phyloP scores from a whole-genome alignment of 2,888 invertebrate species.

The Ashinkailepas kermadecensis region DNA sequence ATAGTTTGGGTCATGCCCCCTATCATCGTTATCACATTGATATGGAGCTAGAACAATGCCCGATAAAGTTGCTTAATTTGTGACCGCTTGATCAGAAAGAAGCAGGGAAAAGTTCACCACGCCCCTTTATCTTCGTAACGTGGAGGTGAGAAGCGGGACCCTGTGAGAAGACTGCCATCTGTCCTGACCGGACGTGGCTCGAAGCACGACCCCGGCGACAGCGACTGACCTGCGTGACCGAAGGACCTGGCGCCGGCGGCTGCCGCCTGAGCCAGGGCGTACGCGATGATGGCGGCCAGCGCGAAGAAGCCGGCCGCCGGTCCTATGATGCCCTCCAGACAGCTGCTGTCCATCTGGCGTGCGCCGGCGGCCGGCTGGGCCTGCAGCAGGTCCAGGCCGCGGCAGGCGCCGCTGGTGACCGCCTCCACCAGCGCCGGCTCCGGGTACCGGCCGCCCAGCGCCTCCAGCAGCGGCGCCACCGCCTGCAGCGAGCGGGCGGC shows the following conservation, averaged over 20 bases:
- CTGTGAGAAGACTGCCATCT: too few species aligned
- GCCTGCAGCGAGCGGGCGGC: too few species aligned
- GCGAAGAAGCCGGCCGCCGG: slow-evolving; percentile 16
- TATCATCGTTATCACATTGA: too few species aligned
- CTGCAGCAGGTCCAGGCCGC: not conserved
- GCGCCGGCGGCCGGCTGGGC: not conserved
- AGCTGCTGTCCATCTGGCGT: not conserved
- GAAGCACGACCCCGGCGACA: too few species aligned
- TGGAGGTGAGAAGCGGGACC: too few species aligned
- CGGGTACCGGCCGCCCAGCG: not conserved
- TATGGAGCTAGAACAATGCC: too few species aligned
- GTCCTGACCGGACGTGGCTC: too few species aligned
- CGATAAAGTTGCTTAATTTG: too few species aligned
- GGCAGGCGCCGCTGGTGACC: not conserved
- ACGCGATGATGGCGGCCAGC: not conserved
- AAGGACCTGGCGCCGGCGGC: not conserved
- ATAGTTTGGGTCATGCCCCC: too few species aligned
- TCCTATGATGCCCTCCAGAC: not conserved
- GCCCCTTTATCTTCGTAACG: too few species aligned
- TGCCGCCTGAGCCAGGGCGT: slow-evolving; percentile 7
- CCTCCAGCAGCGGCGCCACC: not conserved
- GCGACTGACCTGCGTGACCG: not conserved
- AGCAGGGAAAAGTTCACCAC: too few species aligned
- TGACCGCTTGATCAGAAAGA: too few species aligned
- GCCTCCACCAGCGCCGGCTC: not conserved